Base-by-base conservation (phyloP, 2,113 vertebrate species). In the Mormoops blainvillei region DNA sequence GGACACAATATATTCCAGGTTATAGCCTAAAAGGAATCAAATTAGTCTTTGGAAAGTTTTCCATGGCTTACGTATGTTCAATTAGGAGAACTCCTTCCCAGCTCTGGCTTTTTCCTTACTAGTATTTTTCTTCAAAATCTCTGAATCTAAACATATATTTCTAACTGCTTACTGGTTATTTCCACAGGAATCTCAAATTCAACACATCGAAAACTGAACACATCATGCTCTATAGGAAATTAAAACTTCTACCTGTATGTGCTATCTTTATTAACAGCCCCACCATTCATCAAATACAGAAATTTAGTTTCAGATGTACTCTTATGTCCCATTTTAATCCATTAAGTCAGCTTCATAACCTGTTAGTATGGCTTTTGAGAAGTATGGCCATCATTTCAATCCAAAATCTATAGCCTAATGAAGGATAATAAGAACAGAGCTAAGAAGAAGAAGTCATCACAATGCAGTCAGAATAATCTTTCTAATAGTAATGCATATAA, bases 281-380 rank as follows among this genome's bases (percentile, higher is more conserved):
- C 22, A 68, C 45, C 33, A 70, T 70, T 93, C 12, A 63, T 88
- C 5, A 80, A 94, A 94, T 50, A 91, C 0, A 74, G 50, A 95
- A 84, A 95, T 48, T 71, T 86, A 95, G n/a, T 71, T 95, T 94
- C 89, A 52, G 28, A 74, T 61, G 28, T 83, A 74, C 20, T 31
- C 12, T 84, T 81, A 88, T 28, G 13, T 54, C 14, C 48, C 54
- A 94, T 54, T 94, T 89, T 86, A 92, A 84, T 80, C 31, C 20
- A 4, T 70, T 80, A 87, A 78, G 84, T 96, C 50, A 83, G 63
- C 12, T 78, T 88, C 22, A 85, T 80, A 91, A 84, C 8, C 13
- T 85, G 24, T 71, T 86, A 19, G 5, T 71, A 77, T n/a, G 77
- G 15, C 13, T n/a, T 43, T 77, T 94, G 73, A 58, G 36, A 13